These are phyloP conservation scores for Ellobius talpinus DNA, from an alignment of 2,113 vertebrate genomes.

Conservation along the genomic window DNA sequence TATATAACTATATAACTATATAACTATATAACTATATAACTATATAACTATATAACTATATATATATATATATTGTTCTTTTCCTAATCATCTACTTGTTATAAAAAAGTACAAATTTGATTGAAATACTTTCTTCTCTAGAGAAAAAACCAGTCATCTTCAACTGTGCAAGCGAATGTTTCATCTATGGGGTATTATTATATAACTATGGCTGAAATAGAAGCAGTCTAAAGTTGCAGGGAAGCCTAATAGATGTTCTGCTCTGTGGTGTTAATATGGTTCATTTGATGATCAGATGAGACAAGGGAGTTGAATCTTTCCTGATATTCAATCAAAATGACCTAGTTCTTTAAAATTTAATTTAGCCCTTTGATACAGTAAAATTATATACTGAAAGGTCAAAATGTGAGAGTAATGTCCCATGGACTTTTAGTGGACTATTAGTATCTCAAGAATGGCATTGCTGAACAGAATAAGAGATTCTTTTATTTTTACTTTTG, in stretches of 20 bases:
- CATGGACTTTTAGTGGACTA: constrained; percentile 33
- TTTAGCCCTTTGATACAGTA: constrained; percentile 42
- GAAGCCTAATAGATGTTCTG: constrained; percentile 56
- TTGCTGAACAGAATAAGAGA: constrained; percentile 16
- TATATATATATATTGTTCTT: neutral
- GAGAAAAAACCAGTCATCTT: neutral
- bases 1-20: no score
- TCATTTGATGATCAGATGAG: constrained; percentile 44
- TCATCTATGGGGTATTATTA: constrained; percentile 59
- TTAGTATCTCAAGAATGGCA: constrained; percentile 9
- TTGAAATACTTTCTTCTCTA: constrained; percentile 53
- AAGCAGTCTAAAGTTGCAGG: constrained; percentile 50
- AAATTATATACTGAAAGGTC: neutral
- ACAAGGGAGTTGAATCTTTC: constrained; percentile 42
- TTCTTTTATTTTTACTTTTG: constrained; percentile 7
- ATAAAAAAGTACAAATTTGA: constrained; percentile 61
- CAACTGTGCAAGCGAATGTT: constrained; percentile 11
- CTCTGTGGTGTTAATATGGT: neutral
- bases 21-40: no score
- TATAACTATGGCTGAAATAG: neutral
- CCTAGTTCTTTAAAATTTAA: constrained; percentile 13
- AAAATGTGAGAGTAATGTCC: neutral
- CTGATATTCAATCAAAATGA: constrained; percentile 8
- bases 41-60: no score
- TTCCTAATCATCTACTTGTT: constrained; percentile 67